Conservation (phyloP, 2,113 vertebrate species). For the Tylochromis polylepis region DNA sequence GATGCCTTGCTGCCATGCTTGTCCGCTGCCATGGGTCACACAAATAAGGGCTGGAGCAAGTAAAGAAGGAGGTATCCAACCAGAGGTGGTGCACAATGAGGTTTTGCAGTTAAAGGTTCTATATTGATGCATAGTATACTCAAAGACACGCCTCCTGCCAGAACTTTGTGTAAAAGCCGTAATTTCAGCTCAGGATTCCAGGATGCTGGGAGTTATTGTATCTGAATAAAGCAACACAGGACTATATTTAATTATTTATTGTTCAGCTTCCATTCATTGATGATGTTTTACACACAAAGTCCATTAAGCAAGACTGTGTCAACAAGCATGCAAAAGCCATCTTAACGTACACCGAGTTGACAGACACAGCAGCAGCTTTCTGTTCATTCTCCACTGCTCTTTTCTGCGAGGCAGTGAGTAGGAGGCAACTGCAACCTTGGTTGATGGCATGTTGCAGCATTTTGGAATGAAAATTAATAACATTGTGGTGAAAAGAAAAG, state of each 20-base stretch:
- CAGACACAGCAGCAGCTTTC: neutral
- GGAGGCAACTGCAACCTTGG: neutral
- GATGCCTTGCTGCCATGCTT: neutral
- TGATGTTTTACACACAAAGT: slow-evolving; percentile 62
- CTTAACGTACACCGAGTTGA: slow-evolving; percentile 23
- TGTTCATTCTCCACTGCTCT: neutral
- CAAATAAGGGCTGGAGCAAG: neutral
- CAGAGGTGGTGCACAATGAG: neutral
- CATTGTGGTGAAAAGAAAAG: neutral
- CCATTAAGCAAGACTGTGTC: slow-evolving; percentile 36
- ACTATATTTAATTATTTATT: slow-evolving; percentile 44
- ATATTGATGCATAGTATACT: neutral
- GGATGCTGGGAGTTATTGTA: neutral
- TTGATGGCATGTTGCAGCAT: neutral
- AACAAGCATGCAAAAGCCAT: slow-evolving; percentile 16
- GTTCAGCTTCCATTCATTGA: slow-evolving; percentile 9
- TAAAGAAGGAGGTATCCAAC: neutral
- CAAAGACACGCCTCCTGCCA: neutral
- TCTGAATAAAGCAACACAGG: slow-evolving; percentile 13
- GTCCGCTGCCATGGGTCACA: neutral
- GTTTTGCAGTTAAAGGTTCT: neutral
- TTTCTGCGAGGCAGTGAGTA: neutral
- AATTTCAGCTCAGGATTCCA: slow-evolving; percentile 2
- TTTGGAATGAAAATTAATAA: slow-evolving; percentile 10
- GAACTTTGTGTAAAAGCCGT: neutral